Evolutionary conservation across 2,797 vertebrate species (phyloP).

Genomic region (Rhabdomys pumilio): DNA sequence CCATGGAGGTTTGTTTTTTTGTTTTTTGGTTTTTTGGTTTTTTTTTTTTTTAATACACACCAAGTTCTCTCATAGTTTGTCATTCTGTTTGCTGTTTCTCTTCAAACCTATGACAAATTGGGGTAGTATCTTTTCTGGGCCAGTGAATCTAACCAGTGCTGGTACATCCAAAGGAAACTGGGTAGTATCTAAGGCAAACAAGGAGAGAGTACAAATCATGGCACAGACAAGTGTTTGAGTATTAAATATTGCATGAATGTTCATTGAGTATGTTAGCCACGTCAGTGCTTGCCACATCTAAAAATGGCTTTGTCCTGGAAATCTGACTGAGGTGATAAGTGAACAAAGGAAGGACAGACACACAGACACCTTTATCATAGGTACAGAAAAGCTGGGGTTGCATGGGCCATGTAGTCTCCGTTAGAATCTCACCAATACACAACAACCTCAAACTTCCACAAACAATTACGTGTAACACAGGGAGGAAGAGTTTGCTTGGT

Average conservation of each 20-base stretch:
- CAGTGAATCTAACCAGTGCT: neutral
- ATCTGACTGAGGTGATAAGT: neutral
- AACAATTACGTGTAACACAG: neutral
- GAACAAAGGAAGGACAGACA: neutral
- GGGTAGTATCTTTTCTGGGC: neutral
- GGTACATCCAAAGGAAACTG: neutral
- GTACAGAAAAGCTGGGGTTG: neutral
- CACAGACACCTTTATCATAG: neutral
- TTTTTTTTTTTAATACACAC: slow-evolving; percentile 78
- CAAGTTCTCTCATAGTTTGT: slow-evolving; percentile 63
- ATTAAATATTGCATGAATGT: neutral
- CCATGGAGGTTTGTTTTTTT: slow-evolving; percentile 80
- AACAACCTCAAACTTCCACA: neutral
- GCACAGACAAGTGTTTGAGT: too few species aligned
- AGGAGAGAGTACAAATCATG: neutral
- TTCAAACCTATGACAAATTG: neutral
- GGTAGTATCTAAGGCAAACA: neutral
- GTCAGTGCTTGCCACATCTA: neutral
- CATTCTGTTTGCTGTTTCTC: slow-evolving; percentile 39
- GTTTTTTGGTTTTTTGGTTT: slow-evolving; percentile 76
- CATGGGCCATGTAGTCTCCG: neutral
- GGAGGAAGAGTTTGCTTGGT: neutral
- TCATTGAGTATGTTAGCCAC: neutral
- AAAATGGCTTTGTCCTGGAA: neutral
- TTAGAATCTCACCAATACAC: neutral